A percentile compares a stretch with the other conserved stretches of the same genome.
Conservation (phyloP, 1,140 invertebrate genomes). For the Leptinotarsa defecta region DNA sequence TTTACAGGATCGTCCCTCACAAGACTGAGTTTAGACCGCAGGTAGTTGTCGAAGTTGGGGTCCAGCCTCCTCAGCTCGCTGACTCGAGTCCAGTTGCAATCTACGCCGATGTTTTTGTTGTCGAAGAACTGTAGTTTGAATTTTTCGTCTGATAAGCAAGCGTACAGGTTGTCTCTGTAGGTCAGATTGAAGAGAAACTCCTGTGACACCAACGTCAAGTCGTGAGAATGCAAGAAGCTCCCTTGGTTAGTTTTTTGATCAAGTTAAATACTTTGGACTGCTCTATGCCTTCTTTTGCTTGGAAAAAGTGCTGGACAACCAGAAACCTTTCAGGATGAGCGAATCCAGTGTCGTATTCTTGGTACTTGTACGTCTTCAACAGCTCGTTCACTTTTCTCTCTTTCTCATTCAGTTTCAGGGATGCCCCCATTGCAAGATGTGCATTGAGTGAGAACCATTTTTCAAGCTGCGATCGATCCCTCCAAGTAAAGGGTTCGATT, state of each 20-base stretch:
- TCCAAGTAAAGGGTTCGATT: no score
- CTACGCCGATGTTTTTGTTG: slow-evolving; percentile 44
- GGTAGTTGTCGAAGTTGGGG: slow-evolving; percentile 61
- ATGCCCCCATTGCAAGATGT: slow-evolving; percentile 57
- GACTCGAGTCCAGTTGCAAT: slow-evolving; percentile 45
- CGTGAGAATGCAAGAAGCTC: slow-evolving; percentile 75
- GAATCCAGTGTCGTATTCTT: slow-evolving; percentile 65
- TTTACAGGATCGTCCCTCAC: no score
- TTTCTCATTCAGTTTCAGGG: slow-evolving; percentile 58
- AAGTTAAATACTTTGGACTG: slow-evolving; percentile 68
- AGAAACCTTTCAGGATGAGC: slow-evolving; percentile 64
- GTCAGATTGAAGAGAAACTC: slow-evolving; percentile 65
- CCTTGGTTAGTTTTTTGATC: slow-evolving; percentile 72
- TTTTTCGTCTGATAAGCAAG: slow-evolving; percentile 60
- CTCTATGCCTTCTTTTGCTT: slow-evolving; percentile 65
- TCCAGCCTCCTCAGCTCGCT: slow-evolving; percentile 54
- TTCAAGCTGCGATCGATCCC: no score
- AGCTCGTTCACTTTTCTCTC: slow-evolving; percentile 68
- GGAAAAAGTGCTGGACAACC: slow-evolving; percentile 70
- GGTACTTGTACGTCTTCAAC: slow-evolving; percentile 67
- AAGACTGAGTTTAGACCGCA: no score
- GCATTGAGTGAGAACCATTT: slow-evolving; percentile 38
- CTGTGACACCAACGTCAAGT: slow-evolving; percentile 65
- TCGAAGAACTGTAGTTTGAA: slow-evolving; percentile 54
- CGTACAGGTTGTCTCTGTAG: slow-evolving; percentile 64